Conservation (phyloP, 2,888 invertebrate genomes). For the Trachelus iudaicus region DNA sequence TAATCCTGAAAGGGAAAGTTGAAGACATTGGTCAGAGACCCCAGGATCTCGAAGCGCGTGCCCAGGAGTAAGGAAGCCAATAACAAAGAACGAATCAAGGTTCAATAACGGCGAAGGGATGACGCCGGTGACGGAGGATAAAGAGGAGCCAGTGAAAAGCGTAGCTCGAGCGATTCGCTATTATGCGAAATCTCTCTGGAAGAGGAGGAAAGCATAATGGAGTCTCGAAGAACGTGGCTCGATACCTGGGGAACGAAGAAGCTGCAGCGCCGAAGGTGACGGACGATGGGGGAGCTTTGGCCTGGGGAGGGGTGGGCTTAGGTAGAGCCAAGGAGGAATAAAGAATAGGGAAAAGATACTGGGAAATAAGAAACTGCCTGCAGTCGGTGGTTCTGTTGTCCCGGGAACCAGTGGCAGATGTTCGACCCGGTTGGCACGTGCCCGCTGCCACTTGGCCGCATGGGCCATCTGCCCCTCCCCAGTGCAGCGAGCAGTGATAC, state of each 20-base stretch:
- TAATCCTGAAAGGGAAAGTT: too few species aligned
- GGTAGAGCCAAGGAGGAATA: not conserved
- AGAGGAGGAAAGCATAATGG: too few species aligned
- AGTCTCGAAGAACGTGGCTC: too few species aligned
- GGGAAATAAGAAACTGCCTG: conserved; percentile 3
- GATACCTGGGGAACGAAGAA: not conserved
- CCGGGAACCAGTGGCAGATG: conserved; percentile 60
- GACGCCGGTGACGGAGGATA: too few species aligned
- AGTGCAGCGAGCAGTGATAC: conserved; percentile 28
- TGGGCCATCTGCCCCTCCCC: conserved; percentile 53
- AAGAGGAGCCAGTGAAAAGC: too few species aligned
- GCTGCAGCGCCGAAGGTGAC: not conserved
- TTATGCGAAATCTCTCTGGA: too few species aligned
- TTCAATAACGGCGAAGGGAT: too few species aligned
- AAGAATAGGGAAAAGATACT: not conserved
- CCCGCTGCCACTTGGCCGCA: conserved; percentile 65
- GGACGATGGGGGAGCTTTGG: not conserved
- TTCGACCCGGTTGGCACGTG: conserved; percentile 62
- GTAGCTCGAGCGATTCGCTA: too few species aligned
- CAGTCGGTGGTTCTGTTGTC: conserved; percentile 40
- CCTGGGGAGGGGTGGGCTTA: not conserved
- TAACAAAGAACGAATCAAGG: too few species aligned
- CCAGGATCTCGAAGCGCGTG: too few species aligned
- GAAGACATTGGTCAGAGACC: too few species aligned
- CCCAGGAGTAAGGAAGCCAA: too few species aligned